Conservation (phyloP, 1,140 invertebrate species). For the Spodoptera frugiperda region DNA sequence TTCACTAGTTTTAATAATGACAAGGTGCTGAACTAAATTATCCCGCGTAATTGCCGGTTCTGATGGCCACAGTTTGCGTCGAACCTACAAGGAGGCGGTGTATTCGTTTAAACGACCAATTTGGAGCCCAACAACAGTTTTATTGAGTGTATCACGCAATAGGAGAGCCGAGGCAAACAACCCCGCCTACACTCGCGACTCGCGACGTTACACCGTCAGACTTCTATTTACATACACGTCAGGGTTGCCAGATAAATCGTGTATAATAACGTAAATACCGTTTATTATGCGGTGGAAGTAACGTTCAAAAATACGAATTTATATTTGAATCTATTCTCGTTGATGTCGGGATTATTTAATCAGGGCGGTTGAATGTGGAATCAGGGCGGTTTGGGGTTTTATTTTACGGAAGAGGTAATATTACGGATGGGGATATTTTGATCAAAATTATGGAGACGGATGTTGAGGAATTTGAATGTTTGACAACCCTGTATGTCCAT, state of each 20-base stretch:
- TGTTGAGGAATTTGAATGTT: slow-evolving; percentile 13
- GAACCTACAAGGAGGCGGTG: slow-evolving; percentile 50
- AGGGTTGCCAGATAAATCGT: slow-evolving; percentile 45
- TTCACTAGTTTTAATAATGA: slow-evolving; percentile 26
- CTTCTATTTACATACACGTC: slow-evolving; percentile 52
- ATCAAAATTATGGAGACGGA: background rate
- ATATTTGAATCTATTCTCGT: background rate
- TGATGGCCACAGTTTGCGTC: slow-evolving; percentile 45
- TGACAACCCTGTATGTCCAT: slow-evolving; percentile 42
- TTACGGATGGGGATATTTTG: background rate
- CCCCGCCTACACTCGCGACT: slow-evolving; percentile 72
- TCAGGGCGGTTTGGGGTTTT: background rate
- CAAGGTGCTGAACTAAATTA: slow-evolving; percentile 43
- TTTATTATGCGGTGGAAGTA: slow-evolving; percentile 37
- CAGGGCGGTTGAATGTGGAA: background rate
- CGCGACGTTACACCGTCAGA: slow-evolving; percentile 50
- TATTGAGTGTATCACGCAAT: slow-evolving; percentile 80
- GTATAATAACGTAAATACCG: slow-evolving; percentile 29
- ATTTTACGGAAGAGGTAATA: background rate
- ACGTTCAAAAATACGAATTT: slow-evolving; percentile 23
- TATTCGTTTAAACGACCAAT: slow-evolving; percentile 65
- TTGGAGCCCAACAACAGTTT: slow-evolving; percentile 75
- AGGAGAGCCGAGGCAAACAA: slow-evolving; percentile 79
- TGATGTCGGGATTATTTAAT: slow-evolving; percentile 24
- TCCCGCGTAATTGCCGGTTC: slow-evolving; percentile 42